These are phyloP conservation scores for Dolichallabes microphthalmus DNA, from an alignment of 2,113 vertebrate genomes.

Conservation along the genomic window DNA sequence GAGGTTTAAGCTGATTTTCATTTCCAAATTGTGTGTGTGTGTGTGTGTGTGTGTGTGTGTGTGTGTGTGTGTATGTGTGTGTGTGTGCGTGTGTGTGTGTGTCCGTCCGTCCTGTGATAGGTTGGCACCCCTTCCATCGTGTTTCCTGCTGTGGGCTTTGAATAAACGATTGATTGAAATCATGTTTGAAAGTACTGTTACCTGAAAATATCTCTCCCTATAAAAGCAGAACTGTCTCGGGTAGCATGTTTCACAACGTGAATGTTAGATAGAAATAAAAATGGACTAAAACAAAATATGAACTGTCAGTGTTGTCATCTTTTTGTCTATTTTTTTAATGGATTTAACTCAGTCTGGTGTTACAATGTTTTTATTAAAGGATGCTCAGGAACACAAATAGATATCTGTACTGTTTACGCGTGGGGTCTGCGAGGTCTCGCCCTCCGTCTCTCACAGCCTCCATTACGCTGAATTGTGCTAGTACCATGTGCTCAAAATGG, in stretches of 20 bases:
- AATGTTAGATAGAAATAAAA: neutral
- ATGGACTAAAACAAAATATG: neutral
- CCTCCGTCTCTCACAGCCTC: slow-evolving; percentile 1
- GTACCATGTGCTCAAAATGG: slow-evolving; percentile 35
- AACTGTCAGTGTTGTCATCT: no score
- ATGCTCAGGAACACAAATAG: neutral
- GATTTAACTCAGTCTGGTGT: neutral
- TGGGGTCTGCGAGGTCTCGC: neutral
- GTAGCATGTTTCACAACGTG: neutral
- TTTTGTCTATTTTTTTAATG: no score
- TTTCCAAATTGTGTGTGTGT: no score
- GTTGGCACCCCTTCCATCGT: no score
- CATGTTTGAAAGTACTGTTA: no score
- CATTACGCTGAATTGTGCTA: slow-evolving; percentile 17
- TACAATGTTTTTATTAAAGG: neutral
- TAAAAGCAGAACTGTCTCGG: neutral
- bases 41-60: no score
- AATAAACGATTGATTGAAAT: no score
- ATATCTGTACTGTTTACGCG: neutral
- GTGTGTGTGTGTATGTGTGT: no score
- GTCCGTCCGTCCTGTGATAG: no score
- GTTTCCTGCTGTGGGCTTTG: no score
- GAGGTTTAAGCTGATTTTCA: no score
- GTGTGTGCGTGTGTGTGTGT: no score
- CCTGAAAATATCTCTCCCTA: neutral